These are phyloP conservation scores for Agrotis segetum DNA, from an alignment of 2,888 invertebrate genomes.

Conservation along the genomic window DNA sequence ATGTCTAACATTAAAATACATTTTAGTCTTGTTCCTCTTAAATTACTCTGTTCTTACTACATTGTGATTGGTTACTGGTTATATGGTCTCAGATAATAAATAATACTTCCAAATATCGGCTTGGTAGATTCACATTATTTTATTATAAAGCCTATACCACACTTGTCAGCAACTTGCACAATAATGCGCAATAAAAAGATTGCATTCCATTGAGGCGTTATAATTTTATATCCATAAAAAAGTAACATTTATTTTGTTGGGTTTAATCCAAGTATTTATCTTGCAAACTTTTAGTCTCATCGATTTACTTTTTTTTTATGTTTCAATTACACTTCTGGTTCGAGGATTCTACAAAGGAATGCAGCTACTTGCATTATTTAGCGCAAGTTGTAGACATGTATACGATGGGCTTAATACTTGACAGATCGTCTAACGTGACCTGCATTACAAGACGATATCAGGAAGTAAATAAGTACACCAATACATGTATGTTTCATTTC, in stretches of 20 bases:
- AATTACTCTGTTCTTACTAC: conserved; percentile 35
- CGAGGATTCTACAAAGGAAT: no score
- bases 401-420: neutral
- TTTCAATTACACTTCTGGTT: no score
- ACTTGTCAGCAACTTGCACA: no score
- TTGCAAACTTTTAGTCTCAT: no score
- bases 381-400: no score
- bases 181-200: no score
- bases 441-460: conserved; percentile 12
- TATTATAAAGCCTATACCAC: neutral
- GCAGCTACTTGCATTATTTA: no score
- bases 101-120: conserved; percentile 17
- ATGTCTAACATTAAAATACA: conserved; percentile 73
- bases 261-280: no score
- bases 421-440: neutral
- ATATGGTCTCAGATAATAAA: conserved; percentile 8
- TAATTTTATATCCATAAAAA: no score
- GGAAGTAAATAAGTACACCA: conserved; percentile 19
- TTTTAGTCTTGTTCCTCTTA: conserved; percentile 85
- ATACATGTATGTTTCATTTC: conserved; percentile 20
- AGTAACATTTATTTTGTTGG: no score
- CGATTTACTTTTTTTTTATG: no score
- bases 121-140: conserved; percentile 7
- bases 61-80: conserved; percentile 5
- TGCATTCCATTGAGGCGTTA: no score